Evolutionary conservation across 2,113 vertebrate species (phyloP).

Genomic region (Balaeniceps rex): DNA sequence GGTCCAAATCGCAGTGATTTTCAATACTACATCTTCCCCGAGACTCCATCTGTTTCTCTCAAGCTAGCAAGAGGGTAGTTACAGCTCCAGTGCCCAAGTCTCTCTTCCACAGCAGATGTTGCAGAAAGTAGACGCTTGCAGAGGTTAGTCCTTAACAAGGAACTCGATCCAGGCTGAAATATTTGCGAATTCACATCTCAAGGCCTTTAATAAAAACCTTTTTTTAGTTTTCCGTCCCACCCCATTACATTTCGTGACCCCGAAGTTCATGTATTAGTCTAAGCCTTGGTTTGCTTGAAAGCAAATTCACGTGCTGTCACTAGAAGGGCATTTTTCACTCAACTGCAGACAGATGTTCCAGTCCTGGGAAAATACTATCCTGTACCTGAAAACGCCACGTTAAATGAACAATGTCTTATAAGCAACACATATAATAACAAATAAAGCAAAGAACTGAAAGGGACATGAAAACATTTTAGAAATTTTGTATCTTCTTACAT

Average conservation of each 20-base stretch:
- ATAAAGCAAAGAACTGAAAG: background rate
- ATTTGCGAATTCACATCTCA: background rate
- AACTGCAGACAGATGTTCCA: background rate
- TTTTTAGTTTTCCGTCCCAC: background rate
- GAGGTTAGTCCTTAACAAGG: constrained; percentile 12
- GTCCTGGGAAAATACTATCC: background rate
- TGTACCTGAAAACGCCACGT: background rate
- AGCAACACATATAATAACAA: background rate
- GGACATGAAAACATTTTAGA: background rate
- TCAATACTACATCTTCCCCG: background rate
- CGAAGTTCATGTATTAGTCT: background rate
- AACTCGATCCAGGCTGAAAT: constrained; percentile 23
- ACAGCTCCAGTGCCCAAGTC: background rate
- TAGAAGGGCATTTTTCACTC: background rate
- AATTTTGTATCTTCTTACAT: background rate
- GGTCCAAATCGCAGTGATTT: constrained; percentile 8
- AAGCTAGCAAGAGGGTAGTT: background rate
- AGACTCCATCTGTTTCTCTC: constrained; percentile 31
- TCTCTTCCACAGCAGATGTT: constrained; percentile 35
- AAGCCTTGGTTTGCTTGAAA: background rate
- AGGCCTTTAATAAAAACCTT: background rate
- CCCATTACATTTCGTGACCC: background rate
- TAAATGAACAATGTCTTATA: background rate
- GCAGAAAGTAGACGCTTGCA: background rate
- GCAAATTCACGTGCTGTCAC: background rate